These are phyloP conservation scores for Drosophila nigromelanica DNA, from an alignment of 1,140 invertebrate genomes.

Conservation along the genomic window DNA sequence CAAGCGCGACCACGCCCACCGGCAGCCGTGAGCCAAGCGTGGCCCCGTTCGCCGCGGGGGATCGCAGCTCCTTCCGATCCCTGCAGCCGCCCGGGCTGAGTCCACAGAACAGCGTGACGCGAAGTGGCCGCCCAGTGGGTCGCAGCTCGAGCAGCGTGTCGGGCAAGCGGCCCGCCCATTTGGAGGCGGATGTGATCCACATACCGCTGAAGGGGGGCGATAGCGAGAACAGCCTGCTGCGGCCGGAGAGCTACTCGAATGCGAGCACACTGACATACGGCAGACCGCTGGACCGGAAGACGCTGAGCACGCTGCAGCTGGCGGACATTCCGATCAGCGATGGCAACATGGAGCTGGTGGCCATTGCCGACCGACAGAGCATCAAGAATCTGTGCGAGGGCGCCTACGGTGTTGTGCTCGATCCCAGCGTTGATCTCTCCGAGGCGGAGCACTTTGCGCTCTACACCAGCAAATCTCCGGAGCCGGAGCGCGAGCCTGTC, in stretches of 20 bases:
- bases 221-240: conserved; percentile 66
- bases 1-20: conserved; percentile 55
- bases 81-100: conserved; percentile 56
- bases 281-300: conserved; percentile 76
- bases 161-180: conserved; percentile 84
- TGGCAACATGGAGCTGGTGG: conserved; percentile 83
- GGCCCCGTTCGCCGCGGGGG: conserved; percentile 57
- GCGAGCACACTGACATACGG: conserved; percentile 76
- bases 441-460: conserved; percentile 94
- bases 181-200: conserved; percentile 85
- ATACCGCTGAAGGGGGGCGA: conserved; percentile 86
- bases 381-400: conserved; percentile 80
- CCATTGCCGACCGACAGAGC: conserved; percentile 82
- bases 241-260: conserved; percentile 73
- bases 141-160: conserved; percentile 86
- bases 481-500: conserved; percentile 89
- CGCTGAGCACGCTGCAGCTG: conserved; percentile 80
- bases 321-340: conserved; percentile 81
- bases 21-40: conserved; percentile 71
- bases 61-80: conserved; percentile 72
- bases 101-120: conserved; percentile 41
- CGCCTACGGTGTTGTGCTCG: conserved; percentile 73
- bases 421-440: conserved; percentile 87
- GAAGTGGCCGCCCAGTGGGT: conserved; percentile 84
- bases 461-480: conserved; percentile 92